Evolutionary conservation across 1,140 invertebrate genomes (phyloP).

Genomic region (Rhagoletis pomonella): DNA sequence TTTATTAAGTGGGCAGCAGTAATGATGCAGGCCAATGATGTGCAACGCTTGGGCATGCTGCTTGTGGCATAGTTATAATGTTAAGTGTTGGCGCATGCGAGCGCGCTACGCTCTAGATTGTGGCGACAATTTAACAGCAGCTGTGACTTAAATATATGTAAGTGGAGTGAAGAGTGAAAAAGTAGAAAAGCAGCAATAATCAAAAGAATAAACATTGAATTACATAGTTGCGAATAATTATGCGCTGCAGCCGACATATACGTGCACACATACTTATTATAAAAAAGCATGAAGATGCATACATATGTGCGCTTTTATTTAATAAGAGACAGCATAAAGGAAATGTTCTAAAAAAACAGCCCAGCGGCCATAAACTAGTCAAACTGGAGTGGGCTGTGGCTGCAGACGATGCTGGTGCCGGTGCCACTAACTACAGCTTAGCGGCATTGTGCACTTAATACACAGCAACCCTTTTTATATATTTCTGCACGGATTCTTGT

Average conservation of each 20-base stretch:
- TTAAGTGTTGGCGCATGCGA: slow-evolving; percentile 43
- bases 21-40: not conserved
- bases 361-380: not conserved
- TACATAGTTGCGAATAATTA: no score
- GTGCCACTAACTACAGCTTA: not conserved
- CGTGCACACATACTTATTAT: no score
- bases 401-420: not conserved
- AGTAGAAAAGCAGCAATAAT: not conserved
- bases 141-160: not conserved
- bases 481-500: not conserved
- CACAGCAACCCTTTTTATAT: slow-evolving; percentile 18
- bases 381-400: not conserved
- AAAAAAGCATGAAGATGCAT: no score
- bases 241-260: no score
- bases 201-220: not conserved
- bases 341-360: not conserved
- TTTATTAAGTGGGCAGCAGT: slow-evolving; percentile 47
- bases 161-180: no score
- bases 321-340: not conserved
- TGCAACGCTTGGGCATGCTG: not conserved
- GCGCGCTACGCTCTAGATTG: slow-evolving; percentile 34
- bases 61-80: slow-evolving; percentile 29
- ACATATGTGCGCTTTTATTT: not conserved
- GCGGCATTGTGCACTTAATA: not conserved
- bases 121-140: slow-evolving; percentile 30